Conservation (phyloP, 2,888 invertebrate genomes). For the Chorisops tibialis region DNA sequence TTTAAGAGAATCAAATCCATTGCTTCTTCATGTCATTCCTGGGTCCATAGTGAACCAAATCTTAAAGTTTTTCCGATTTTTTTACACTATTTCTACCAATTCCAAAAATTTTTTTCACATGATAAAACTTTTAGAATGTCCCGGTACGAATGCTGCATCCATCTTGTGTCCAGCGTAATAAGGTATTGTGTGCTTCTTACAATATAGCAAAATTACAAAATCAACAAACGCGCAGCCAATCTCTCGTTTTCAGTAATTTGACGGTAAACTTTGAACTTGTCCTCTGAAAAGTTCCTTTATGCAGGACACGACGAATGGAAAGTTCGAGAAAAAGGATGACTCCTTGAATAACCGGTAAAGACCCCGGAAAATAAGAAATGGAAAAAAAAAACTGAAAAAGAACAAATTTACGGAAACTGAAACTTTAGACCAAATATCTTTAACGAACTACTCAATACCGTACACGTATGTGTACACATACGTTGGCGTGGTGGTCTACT, state of each 20-base stretch:
- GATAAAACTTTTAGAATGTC: too few relatives aligned
- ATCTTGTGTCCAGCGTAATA: too few relatives aligned
- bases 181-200: too few relatives aligned
- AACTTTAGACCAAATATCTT: slow-evolving; percentile 23
- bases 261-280: slow-evolving; percentile 4
- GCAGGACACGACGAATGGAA: neutral
- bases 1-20: too few relatives aligned
- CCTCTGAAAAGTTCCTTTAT: neutral
- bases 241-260: slow-evolving; percentile 1
- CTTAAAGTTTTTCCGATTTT: too few relatives aligned
- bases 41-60: too few relatives aligned
- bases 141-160: too few relatives aligned
- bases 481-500: neutral
- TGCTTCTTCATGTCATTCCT: too few relatives aligned
- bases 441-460: slow-evolving; percentile 19
- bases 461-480: neutral
- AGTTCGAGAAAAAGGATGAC: neutral
- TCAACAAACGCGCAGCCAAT: slow-evolving; percentile 15
- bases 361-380: neutral
- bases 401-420: slow-evolving; percentile 5
- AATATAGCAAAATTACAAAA: neutral
- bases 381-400: neutral
- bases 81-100: too few relatives aligned
- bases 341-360: neutral
- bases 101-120: too few relatives aligned